These are phyloP conservation scores for Onychomys arenicola DNA, from an alignment of 2,797 vertebrate genomes.

Conservation along the genomic window DNA sequence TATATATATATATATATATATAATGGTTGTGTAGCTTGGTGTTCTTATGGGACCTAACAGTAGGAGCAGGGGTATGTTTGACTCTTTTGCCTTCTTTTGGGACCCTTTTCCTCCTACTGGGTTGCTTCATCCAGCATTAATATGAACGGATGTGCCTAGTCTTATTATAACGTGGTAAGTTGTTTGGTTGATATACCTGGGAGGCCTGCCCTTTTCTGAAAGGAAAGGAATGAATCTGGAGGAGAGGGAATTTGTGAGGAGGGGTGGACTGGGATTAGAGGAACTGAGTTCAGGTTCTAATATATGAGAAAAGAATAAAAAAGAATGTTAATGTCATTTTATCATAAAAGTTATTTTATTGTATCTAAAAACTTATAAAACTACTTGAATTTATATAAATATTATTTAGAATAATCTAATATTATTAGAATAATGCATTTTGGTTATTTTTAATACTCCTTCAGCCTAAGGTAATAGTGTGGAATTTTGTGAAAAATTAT, in stretches of 20 bases:
- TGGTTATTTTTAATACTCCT: conserved; percentile 1
- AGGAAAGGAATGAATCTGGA: background rate
- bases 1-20: too few species aligned
- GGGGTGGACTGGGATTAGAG: background rate
- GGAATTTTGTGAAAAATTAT: background rate
- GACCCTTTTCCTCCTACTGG: background rate
- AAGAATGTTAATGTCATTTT: background rate
- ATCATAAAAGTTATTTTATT: conserved; percentile 38
- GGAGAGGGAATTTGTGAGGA: background rate
- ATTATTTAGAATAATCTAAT: conserved; percentile 23
- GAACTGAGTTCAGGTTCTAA: background rate
- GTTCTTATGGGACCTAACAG: background rate
- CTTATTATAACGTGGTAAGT: background rate
- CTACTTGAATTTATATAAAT: background rate
- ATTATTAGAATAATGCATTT: too few species aligned
- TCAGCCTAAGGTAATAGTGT: background rate
- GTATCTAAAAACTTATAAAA: background rate
- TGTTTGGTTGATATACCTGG: background rate
- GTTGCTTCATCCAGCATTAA: background rate
- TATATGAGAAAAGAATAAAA: background rate
- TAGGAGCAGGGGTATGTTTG: background rate
- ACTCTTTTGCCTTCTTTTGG: background rate
- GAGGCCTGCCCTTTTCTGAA: background rate
- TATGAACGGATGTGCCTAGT: background rate
- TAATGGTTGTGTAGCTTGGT: background rate